A percentile compares a stretch with the other conserved stretches of the same genome.
These are phyloP conservation scores for Cottus gobio DNA, from an alignment of 2,113 vertebrate species.

Conservation along the genomic window DNA sequence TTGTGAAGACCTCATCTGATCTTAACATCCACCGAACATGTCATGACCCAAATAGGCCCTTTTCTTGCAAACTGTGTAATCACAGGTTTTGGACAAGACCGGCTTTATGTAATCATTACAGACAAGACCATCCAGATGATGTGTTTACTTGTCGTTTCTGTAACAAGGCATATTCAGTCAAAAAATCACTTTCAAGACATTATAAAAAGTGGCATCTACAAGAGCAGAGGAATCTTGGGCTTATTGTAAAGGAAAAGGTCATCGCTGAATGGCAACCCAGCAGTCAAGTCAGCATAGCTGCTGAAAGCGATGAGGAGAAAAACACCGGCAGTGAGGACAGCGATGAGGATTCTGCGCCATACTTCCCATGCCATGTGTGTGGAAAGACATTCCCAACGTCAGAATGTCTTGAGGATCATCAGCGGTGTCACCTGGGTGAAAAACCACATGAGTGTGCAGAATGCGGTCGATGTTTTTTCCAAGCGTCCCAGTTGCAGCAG, in stretches of 20 bases:
- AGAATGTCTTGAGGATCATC: slow-evolving; percentile 85
- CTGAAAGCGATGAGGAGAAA: slow-evolving; percentile 52
- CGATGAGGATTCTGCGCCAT: slow-evolving; percentile 83
- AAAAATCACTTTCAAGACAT: slow-evolving; percentile 77
- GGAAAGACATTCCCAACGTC: slow-evolving; percentile 85
- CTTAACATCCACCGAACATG: slow-evolving; percentile 73
- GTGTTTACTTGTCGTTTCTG: slow-evolving; percentile 75
- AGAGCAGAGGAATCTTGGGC: slow-evolving; percentile 20
- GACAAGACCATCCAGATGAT: slow-evolving; percentile 59
- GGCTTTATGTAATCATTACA: slow-evolving; percentile 71
- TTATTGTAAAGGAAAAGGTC: slow-evolving; percentile 21
- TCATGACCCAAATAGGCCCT: slow-evolving; percentile 76
- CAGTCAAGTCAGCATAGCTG: slow-evolving; percentile 46
- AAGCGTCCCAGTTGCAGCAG: slow-evolving; percentile 82
- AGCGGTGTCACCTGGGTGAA: slow-evolving; percentile 84
- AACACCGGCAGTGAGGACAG: slow-evolving; percentile 58
- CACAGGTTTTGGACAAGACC: slow-evolving; percentile 71
- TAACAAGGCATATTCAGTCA: slow-evolving; percentile 69
- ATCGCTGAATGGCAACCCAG: slow-evolving; percentile 36
- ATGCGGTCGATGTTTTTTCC: slow-evolving; percentile 84
- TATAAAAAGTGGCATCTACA: slow-evolving; percentile 68
- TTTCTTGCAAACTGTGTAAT: slow-evolving; percentile 72
- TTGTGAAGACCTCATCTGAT: slow-evolving; percentile 59
- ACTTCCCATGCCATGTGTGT: slow-evolving; percentile 86
- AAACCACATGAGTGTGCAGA: slow-evolving; percentile 85